Evolutionary conservation across 64 coral and sea anemone species (phyloP).

Genomic region (Stylophora pistillata): DNA sequence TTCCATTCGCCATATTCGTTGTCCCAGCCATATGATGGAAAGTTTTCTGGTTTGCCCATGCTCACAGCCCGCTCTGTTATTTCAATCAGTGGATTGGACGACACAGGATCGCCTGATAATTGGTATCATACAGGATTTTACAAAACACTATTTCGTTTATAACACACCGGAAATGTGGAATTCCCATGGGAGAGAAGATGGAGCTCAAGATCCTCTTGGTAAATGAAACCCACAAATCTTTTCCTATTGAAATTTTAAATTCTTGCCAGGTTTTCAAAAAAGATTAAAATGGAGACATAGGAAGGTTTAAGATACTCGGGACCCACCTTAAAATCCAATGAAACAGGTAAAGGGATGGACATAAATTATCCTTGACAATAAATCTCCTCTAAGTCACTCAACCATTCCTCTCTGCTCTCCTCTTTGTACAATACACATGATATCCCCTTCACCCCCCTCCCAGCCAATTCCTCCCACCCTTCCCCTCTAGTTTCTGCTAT

Average conservation of each 20-base stretch:
- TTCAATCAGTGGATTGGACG: conserved; percentile 43
- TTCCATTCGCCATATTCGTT: conserved; percentile 67
- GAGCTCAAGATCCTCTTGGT: not conserved
- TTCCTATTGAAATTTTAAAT: not conserved
- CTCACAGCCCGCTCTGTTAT: conserved; percentile 25
- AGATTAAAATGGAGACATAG: not conserved
- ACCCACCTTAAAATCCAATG: too few relatives aligned
- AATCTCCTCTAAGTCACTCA: not conserved
- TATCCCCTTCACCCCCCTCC: not conserved
- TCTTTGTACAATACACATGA: not conserved
- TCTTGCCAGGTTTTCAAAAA: conserved; percentile 22
- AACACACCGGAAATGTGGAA: not conserved
- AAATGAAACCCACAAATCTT: not conserved
- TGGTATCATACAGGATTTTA: conserved; percentile 3
- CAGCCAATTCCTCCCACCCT: not conserved
- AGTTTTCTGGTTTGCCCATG: conserved; percentile 68
- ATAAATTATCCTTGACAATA: not conserved
- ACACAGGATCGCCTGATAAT: conserved; percentile 46
- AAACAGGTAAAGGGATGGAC: too few relatives aligned
- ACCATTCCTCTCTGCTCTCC: not conserved
- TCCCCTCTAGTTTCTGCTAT: not conserved
- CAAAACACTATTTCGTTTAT: conserved; percentile 1
- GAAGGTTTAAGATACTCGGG: too few relatives aligned
- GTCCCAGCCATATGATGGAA: conserved; percentile 77
- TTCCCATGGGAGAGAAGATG: not conserved